Percentiles rank a stretch among this genome's conserved stretches.
These are phyloP conservation scores for Euphonia xanthogaster DNA, from an alignment of 2,797 vertebrate genomes.

Conservation along the genomic window DNA sequence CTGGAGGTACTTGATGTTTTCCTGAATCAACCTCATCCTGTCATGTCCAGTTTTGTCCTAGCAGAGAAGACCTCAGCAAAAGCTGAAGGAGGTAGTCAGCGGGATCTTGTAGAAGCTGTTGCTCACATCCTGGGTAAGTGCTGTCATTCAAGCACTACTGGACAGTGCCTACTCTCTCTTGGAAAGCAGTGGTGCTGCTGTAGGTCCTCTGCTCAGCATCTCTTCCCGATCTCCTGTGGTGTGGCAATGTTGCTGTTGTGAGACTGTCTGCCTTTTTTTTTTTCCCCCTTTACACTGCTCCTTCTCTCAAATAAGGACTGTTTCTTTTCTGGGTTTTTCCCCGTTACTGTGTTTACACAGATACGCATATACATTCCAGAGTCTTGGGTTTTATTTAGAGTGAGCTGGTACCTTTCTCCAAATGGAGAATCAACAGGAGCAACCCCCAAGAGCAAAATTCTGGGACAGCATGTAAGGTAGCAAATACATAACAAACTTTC, in stretches of 20 bases:
- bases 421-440: neutral
- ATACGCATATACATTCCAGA: accelerated
- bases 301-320: neutral
- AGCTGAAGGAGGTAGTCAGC: constrained; percentile 72
- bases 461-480: neutral
- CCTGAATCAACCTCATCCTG: constrained; percentile 83
- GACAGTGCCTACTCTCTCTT: neutral
- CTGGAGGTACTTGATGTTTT: constrained; percentile 91
- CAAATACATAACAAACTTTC: neutral
- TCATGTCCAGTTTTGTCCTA: constrained; percentile 93
- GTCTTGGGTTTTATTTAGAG: neutral
- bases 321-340: neutral
- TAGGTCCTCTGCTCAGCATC: neutral
- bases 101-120: constrained; percentile 86
- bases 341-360: neutral
- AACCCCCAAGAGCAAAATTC: neutral
- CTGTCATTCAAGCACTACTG: neutral
- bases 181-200: neutral
- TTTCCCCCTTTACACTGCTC: neutral
- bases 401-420: neutral
- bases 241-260: neutral
- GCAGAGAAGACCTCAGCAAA: constrained; percentile 80
- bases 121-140: constrained; percentile 91
- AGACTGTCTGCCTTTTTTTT: neutral
- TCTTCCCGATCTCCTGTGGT: neutral